phyloP scores from a whole-genome alignment of 2,797 vertebrate genomes.

The Heliangelus exortis region DNA sequence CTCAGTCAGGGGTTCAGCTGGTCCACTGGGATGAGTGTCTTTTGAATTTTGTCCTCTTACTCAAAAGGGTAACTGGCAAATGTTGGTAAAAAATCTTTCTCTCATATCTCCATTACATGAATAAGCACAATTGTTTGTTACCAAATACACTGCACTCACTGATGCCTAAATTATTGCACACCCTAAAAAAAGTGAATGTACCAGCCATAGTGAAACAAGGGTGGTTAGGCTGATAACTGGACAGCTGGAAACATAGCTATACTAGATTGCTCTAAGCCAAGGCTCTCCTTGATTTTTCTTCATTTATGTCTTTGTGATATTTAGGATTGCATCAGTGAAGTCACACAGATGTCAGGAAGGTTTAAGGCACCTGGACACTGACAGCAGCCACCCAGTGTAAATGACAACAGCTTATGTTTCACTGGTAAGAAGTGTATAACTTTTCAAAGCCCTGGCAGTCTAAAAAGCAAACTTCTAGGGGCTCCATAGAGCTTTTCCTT shows the following conservation, averaged over 20 bases:
- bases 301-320: neutral
- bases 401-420: neutral
- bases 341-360: neutral
- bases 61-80: neutral
- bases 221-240: neutral
- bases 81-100: neutral
- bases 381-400: neutral
- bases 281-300: neutral
- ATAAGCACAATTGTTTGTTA: neutral
- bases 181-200: neutral
- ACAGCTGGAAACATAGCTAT: neutral
- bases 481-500: neutral
- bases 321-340: neutral
- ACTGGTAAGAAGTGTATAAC: neutral
- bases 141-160: neutral
- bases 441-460: neutral
- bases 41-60: neutral
- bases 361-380: neutral
- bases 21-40: neutral
- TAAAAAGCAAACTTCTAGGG: neutral
- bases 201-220: neutral
- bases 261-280: neutral
- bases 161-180: neutral
- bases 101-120: neutral
- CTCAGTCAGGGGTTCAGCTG: neutral